These are phyloP conservation scores for Hymenochirus boettgeri DNA, from an alignment of 2,113 vertebrate genomes.

Conservation along the genomic window DNA sequence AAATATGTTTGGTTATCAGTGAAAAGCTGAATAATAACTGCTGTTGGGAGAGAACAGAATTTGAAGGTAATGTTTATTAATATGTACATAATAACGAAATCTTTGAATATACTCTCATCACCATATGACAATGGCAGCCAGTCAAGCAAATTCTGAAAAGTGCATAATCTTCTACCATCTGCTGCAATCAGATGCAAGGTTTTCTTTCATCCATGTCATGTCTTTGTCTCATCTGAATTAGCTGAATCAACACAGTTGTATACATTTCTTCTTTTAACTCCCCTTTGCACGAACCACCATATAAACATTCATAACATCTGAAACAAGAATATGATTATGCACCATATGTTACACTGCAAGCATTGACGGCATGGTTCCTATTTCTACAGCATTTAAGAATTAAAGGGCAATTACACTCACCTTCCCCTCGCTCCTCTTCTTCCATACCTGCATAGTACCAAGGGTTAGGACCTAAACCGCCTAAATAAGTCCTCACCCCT, in stretches of 20 bases:
- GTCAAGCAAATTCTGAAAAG: slow-evolving; percentile 22
- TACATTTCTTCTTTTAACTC: slow-evolving; percentile 18
- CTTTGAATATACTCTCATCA: slow-evolving; percentile 16
- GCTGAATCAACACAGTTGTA: slow-evolving; percentile 37
- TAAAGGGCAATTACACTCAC: no score
- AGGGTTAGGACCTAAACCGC: no score
- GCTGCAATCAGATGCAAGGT: slow-evolving; percentile 32
- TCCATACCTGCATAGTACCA: no score
- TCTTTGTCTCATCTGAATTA: slow-evolving; percentile 41
- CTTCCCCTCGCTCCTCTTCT: no score
- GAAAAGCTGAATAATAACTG: no score
- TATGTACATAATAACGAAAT: slow-evolving; percentile 12
- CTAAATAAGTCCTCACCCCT: no score
- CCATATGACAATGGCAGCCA: slow-evolving; percentile 13
- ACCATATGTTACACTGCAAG: slow-evolving; percentile 29
- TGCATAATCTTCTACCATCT: slow-evolving; percentile 33
- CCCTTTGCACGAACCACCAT: slow-evolving; percentile 5
- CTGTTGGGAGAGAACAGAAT: no score
- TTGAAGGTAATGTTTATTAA: no score
- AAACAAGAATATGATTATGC: slow-evolving; percentile 25
- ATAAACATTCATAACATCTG: slow-evolving; percentile 21
- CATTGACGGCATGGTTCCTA: slow-evolving; percentile 9
- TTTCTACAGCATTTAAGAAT: slow-evolving; percentile 20
- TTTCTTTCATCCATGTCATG: slow-evolving; percentile 29
- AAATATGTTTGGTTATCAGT: no score